phyloP scores from a whole-genome alignment of 53 echinoderm and acorn worm genomes.

The Hippasteria phrygiana region DNA sequence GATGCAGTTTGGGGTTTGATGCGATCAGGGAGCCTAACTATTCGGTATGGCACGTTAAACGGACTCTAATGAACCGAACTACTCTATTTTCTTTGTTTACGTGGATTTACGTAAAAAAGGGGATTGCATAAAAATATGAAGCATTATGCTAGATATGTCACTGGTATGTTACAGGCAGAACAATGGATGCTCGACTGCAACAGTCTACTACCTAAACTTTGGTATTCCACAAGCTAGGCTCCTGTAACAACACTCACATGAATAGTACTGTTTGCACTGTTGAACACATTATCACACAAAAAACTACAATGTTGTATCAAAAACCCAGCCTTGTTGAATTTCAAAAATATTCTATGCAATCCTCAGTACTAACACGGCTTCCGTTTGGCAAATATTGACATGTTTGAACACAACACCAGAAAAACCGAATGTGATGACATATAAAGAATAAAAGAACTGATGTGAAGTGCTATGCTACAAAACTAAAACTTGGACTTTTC shows the following conservation, averaged over 20 bases:
- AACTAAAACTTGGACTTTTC: too few species aligned
- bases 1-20: too few species aligned
- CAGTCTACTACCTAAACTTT: background rate
- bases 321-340: background rate
- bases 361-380: constrained; percentile 16
- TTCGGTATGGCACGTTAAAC: too few species aligned
- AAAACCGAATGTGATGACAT: background rate
- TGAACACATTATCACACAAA: constrained; percentile 21
- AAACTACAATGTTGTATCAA: background rate
- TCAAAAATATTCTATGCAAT: constrained; percentile 52
- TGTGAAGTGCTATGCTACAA: too few species aligned
- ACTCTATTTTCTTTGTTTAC: too few species aligned
- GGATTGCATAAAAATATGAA: too few species aligned
- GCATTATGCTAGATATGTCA: too few species aligned
- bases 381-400: constrained; percentile 46
- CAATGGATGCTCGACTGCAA: background rate
- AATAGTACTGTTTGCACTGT: constrained; percentile 43
- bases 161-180: too few species aligned
- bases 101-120: too few species aligned
- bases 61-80: too few species aligned
- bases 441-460: background rate
- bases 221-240: background rate
- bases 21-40: too few species aligned
- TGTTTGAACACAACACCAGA: background rate
- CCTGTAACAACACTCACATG: background rate